These are phyloP conservation scores for Cataglyphis livida DNA, from an alignment of 2,888 invertebrate genomes.

Conservation along the genomic window DNA sequence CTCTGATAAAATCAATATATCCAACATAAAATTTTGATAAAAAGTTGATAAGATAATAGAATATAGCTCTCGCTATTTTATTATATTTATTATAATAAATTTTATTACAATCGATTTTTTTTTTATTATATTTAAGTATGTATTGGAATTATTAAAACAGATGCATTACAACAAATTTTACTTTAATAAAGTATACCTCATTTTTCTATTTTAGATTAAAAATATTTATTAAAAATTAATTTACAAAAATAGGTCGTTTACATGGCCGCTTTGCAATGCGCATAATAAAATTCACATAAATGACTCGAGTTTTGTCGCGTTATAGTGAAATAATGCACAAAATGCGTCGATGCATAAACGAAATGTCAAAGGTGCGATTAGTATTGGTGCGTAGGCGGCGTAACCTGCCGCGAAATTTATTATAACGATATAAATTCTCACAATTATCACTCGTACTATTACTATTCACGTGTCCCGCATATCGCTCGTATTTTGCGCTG, in stretches of 20 bases:
- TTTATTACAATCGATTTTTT: not conserved
- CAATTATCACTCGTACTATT: constrained; percentile 39
- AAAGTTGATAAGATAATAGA: constrained; percentile 1
- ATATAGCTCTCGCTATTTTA: not conserved
- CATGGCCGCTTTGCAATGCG: not conserved
- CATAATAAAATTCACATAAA: not conserved
- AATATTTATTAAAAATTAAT: not conserved
- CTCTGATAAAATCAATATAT: constrained; percentile 14
- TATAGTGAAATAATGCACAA: not conserved
- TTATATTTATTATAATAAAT: not conserved
- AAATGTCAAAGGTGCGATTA: constrained; percentile 30
- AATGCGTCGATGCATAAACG: not conserved
- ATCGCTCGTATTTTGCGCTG: constrained; percentile 28
- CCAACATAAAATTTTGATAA: not conserved
- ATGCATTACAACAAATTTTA: not conserved
- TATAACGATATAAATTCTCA: constrained; percentile 45
- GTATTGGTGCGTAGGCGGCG: constrained; percentile 6
- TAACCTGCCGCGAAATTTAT: constrained; percentile 34
- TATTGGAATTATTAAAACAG: not conserved
- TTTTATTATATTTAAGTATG: not conserved
- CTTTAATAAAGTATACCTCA: no score
- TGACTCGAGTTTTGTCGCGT: not conserved
- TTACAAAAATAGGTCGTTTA: no score
- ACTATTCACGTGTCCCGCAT: constrained; percentile 10
- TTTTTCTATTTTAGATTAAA: not conserved